phyloP scores from a whole-genome alignment of 2,888 invertebrate genomes.

The Chaetoderma sp. region DNA sequence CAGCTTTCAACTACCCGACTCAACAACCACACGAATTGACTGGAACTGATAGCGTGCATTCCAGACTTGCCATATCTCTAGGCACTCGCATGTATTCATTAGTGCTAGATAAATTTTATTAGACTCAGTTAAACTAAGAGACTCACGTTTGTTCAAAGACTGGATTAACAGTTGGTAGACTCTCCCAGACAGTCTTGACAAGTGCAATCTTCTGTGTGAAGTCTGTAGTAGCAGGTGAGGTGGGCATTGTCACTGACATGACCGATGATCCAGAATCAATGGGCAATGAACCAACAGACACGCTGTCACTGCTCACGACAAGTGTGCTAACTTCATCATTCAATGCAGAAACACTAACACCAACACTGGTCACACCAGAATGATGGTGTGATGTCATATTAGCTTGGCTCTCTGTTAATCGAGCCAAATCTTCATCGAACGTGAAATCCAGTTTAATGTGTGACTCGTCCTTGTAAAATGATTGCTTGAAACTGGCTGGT shows the following conservation, averaged over 20 bases:
- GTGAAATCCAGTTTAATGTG: conserved; percentile 91
- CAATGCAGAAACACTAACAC: conserved; percentile 10
- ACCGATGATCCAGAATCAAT: neutral
- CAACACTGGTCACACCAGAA: conserved; percentile 13
- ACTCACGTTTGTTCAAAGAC: conserved; percentile 56
- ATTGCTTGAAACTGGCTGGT: conserved; percentile 64
- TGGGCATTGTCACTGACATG: conserved; percentile 41
- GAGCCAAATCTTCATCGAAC: conserved; percentile 83
- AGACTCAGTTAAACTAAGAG: neutral
- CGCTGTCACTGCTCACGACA: conserved; percentile 10
- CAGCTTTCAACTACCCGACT: neutral
- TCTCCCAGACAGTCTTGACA: conserved; percentile 81
- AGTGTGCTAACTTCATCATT: conserved; percentile 14
- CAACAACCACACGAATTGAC: neutral
- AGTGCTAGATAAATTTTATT: neutral
- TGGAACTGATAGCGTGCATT: too few species aligned
- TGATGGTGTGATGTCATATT: conserved; percentile 30
- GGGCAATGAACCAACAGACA: neutral
- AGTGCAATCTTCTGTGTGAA: conserved; percentile 94
- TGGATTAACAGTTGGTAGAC: conserved; percentile 33
- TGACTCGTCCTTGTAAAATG: conserved; percentile 47
- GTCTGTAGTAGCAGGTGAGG: conserved; percentile 83
- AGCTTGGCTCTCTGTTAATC: conserved; percentile 59
- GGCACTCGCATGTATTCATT: neutral
- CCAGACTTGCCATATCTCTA: too few species aligned